Evolutionary conservation across 2,113 vertebrate genomes (phyloP), one percentile per base, ranked within the genome.

Genomic region (Orientallactaga bullata): DNA sequence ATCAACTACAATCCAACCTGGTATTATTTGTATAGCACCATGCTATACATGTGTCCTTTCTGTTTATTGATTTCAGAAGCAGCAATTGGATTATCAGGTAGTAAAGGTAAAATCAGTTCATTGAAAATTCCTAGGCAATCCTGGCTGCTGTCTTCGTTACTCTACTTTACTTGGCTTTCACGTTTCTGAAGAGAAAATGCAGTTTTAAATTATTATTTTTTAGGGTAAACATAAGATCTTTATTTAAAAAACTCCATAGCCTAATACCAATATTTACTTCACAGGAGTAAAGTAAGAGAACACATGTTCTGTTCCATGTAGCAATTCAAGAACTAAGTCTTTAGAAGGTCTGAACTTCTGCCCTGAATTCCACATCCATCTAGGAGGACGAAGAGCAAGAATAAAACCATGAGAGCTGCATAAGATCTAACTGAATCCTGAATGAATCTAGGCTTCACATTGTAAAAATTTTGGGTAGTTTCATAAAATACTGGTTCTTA

Each of bases 191-290:
- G 74, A 39, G 21, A 58, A 89, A 95, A 85, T 85, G 15, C 26
- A n/a, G 17, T 55, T 85, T 90, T 89, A 66, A 79, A 63, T 85
- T 85, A 63, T 85, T 85, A 73, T 55, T 77, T 91, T 95, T 88
- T 47, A 47, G 42, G 42, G 42, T 6, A 47, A 47, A 47, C 8
- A 47, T 47, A 47, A 47, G 42, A 47, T 47, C 42, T 47, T 47
- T 47, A 47, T 47, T 47, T 47, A 6, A 47, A 47, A 47, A 47
- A 6, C 42, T 47, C 42, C 5, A 47, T 47, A 47, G 8, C 42
- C 8, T 47, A 47, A 47, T 47, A 47, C 42, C 8, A 6, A 8
- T 47, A 47, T 47, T 47, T 47, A 47, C 42, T 47, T 47, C 42
- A 47, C 42, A 47, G 42, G 42, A 47, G 42, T 47, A 47, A 47